Conservation (phyloP, 2,113 vertebrate genomes). For the Cichladusa arquata region DNA sequence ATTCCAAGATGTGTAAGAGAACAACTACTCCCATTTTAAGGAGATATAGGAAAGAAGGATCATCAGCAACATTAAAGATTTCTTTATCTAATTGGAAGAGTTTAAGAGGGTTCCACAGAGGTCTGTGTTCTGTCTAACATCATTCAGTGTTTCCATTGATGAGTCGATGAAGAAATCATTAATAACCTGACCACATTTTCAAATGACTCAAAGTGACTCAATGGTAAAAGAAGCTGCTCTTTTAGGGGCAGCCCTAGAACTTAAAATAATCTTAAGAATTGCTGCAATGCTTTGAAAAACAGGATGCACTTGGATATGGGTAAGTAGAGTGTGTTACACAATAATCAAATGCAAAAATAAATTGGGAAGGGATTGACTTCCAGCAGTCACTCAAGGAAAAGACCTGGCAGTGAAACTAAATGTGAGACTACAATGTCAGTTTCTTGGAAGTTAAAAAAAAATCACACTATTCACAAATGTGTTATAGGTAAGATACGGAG, state of each 20-base stretch:
- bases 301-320: background rate
- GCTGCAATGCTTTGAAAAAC: background rate
- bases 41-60: background rate
- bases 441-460: background rate
- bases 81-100: background rate
- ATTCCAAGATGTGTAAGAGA: background rate
- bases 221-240: background rate
- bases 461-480: background rate
- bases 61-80: background rate
- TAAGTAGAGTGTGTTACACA: background rate
- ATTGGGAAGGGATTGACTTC: background rate
- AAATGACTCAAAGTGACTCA: background rate
- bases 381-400: background rate
- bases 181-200: background rate
- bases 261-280: background rate
- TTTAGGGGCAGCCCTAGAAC: background rate
- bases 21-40: background rate
- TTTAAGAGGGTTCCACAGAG: background rate
- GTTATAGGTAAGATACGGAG: background rate
- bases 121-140: background rate
- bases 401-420: background rate
- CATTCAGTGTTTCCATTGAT: background rate
- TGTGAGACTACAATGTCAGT: background rate
- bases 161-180: background rate
- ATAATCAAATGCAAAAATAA: constrained; percentile 8